Conservation (phyloP, 2,113 vertebrate species). For the Fregata magnificens region DNA sequence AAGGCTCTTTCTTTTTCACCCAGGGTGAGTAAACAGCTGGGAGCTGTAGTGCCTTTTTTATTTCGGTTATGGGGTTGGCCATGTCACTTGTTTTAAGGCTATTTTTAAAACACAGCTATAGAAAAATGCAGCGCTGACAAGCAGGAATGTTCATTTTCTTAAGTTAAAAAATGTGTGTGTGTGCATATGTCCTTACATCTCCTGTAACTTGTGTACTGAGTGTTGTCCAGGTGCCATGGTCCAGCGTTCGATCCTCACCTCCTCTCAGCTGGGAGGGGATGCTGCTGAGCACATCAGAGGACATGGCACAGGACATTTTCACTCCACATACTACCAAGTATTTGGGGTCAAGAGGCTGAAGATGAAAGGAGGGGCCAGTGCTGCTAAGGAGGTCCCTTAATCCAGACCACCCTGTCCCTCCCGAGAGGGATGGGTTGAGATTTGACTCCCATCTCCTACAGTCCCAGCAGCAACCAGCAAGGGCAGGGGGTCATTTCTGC, state of each 20-base stretch:
- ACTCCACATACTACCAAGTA: background rate
- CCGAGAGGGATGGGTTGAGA: background rate
- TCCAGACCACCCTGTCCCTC: background rate
- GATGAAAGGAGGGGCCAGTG: background rate
- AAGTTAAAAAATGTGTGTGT: background rate
- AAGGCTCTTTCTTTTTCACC: background rate
- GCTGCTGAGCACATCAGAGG: background rate
- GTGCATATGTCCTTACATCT: background rate
- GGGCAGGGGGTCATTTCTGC: background rate
- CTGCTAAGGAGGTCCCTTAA: background rate
- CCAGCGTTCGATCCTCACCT: fast-evolving
- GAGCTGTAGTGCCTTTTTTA: background rate
- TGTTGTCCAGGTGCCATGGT: background rate
- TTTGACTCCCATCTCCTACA: background rate
- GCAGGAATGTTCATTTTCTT: background rate
- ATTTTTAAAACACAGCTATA: background rate
- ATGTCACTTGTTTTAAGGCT: background rate
- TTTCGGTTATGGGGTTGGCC: background rate
- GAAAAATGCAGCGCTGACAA: background rate
- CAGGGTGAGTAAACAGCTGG: background rate
- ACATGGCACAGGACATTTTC: background rate
- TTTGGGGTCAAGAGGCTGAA: background rate
- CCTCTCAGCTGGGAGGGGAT: background rate
- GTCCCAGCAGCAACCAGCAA: background rate
- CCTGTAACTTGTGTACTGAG: background rate